Conservation (phyloP, 2,888 invertebrate genomes). For the Xanthorhoe spadicearia region DNA sequence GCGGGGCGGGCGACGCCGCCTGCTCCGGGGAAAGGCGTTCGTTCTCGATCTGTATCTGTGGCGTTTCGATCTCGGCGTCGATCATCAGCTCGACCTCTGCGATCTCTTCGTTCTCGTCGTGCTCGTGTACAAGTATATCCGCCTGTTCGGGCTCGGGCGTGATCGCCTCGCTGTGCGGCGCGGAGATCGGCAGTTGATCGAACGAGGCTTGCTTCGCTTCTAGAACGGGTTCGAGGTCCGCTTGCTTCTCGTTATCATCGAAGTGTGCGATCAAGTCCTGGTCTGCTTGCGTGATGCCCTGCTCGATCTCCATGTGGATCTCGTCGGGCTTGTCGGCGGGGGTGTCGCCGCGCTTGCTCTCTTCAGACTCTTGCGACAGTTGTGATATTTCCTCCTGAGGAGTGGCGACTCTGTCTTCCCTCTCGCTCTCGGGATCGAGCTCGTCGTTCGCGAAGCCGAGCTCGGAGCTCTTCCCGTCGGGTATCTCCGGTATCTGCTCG, state of each 20-base stretch:
- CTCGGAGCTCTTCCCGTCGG: slow-evolving; percentile 80
- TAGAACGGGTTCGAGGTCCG: slow-evolving; percentile 5
- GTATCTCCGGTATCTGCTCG: slow-evolving; percentile 82
- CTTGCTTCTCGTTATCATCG: slow-evolving; percentile 21
- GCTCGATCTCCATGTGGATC: slow-evolving; percentile 18
- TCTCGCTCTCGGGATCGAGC: slow-evolving; percentile 70
- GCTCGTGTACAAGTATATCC: slow-evolving; percentile 30
- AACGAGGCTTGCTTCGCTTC: slow-evolving; percentile 24
- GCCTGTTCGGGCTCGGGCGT: slow-evolving; percentile 50
- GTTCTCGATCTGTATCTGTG: slow-evolving; percentile 17
- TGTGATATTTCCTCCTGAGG: slow-evolving; percentile 66
- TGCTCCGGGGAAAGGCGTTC: slow-evolving; percentile 25
- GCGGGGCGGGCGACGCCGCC: not conserved
- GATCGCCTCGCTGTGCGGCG: slow-evolving; percentile 47
- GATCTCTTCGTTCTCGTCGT: slow-evolving; percentile 20
- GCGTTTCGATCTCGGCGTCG: slow-evolving; percentile 11
- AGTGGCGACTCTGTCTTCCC: slow-evolving; percentile 60
- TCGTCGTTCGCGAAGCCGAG: slow-evolving; percentile 76
- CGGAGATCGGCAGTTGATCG: slow-evolving; percentile 32
- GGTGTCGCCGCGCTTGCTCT: slow-evolving; percentile 54
- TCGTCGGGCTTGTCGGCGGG: slow-evolving; percentile 36
- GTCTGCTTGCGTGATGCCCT: slow-evolving; percentile 21
- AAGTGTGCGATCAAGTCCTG: slow-evolving; percentile 30
- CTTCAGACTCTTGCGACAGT: slow-evolving; percentile 68
- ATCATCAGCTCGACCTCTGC: slow-evolving; percentile 10